Conservation (phyloP, 2,888 invertebrate species). For the Volucella zonaria region DNA sequence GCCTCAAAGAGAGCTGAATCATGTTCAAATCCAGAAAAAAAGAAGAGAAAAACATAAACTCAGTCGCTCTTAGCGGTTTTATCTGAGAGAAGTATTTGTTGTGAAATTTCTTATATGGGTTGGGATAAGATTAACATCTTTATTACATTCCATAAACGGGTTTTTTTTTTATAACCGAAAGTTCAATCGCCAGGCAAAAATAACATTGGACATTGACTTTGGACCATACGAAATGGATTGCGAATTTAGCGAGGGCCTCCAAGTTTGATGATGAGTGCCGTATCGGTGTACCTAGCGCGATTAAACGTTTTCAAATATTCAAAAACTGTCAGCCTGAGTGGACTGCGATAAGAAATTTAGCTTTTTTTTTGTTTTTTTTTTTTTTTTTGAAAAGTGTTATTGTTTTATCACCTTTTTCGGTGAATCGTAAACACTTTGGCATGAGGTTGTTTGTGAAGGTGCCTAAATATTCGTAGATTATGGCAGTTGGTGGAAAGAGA, state of each 20-base stretch:
- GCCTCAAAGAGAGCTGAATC: slow-evolving; percentile 11
- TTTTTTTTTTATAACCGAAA: not conserved
- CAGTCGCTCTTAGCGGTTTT: not conserved
- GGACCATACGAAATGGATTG: too few relatives aligned
- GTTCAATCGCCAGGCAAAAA: too few relatives aligned
- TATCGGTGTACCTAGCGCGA: too few relatives aligned
- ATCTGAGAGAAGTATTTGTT: not conserved
- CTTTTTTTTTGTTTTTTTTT: too few relatives aligned
- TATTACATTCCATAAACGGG: not conserved
- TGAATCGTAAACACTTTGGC: slow-evolving; percentile 9
- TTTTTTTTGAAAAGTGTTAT: not conserved
- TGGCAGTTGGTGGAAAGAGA: not conserved
- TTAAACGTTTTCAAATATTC: too few relatives aligned
- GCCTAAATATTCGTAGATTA: not conserved
- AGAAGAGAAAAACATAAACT: too few relatives aligned
- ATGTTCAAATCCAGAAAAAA: not conserved
- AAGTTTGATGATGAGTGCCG: too few relatives aligned
- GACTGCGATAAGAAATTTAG: too few relatives aligned
- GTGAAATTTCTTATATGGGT: slow-evolving; percentile 3
- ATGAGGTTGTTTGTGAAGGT: not conserved
- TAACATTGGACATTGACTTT: too few relatives aligned
- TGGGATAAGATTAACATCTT: not conserved
- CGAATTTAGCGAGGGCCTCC: too few relatives aligned
- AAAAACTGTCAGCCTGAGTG: too few relatives aligned
- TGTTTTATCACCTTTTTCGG: slow-evolving; percentile 3